Conservation (phyloP, 2,113 vertebrate genomes). For the Varanus komodoensis region DNA sequence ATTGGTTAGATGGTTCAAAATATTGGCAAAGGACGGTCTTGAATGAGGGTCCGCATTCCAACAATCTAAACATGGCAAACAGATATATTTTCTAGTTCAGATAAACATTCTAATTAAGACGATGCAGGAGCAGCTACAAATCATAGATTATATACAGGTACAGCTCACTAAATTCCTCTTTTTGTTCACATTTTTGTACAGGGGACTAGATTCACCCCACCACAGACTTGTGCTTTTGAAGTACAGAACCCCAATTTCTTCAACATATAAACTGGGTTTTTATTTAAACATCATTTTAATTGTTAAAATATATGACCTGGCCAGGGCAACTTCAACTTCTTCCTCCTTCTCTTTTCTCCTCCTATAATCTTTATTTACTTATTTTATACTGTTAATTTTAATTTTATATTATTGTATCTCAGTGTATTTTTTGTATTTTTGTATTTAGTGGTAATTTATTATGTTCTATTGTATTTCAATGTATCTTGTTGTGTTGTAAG, state of each 20-base stretch:
- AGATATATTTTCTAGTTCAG: not conserved
- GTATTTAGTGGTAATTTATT: too few species aligned
- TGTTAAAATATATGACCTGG: too few species aligned
- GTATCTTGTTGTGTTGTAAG: too few species aligned
- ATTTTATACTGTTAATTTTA: too few species aligned
- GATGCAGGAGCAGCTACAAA: not conserved
- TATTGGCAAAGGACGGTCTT: slow-evolving; percentile 88
- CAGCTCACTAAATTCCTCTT: not conserved
- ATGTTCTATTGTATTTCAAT: too few species aligned
- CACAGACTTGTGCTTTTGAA: not conserved
- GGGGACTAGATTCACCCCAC: not conserved
- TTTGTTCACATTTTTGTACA: not conserved
- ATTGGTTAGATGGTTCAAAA: slow-evolving; percentile 92
- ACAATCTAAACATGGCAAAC: slow-evolving; percentile 83
- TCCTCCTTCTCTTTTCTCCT: too few species aligned
- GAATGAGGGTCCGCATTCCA: slow-evolving; percentile 93
- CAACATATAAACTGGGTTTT: not conserved
- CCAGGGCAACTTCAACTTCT: too few species aligned
- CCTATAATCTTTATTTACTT: too few species aligned
- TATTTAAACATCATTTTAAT: too few species aligned
- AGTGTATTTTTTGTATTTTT: too few species aligned
- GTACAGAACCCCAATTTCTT: not conserved
- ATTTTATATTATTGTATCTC: too few species aligned
- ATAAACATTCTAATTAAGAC: not conserved
- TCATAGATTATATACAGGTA: not conserved